A percentile compares a stretch with the other conserved stretches of the same genome.
Evolutionary conservation across 1,140 invertebrate genomes (phyloP).

Genomic region (Medauroidea extradentata): DNA sequence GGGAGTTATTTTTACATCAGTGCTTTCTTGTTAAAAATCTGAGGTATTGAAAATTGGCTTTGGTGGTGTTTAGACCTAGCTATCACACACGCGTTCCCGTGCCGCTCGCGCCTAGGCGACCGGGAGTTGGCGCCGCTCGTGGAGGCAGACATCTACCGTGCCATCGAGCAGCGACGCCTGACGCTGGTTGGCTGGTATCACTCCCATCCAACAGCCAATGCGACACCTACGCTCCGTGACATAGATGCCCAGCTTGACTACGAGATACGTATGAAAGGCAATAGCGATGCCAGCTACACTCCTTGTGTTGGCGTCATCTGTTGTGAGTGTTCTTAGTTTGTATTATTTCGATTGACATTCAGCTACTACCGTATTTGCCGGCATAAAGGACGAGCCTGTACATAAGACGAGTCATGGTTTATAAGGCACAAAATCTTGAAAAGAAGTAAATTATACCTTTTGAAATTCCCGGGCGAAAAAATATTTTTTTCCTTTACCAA

Average conservation of each 20-base stretch:
- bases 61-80: too few species aligned
- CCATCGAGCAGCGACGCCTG: slow-evolving; percentile 75
- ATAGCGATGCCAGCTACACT: slow-evolving; percentile 81
- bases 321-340: slow-evolving; percentile 64
- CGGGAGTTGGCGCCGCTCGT: slow-evolving; percentile 64
- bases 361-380: too few species aligned
- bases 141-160: slow-evolving; percentile 74
- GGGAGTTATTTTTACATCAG: too few species aligned
- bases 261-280: slow-evolving; percentile 90
- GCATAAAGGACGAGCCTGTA: too few species aligned
- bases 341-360: too few species aligned
- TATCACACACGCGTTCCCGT: slow-evolving; percentile 86
- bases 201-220: slow-evolving; percentile 85
- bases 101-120: slow-evolving; percentile 74
- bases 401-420: too few species aligned
- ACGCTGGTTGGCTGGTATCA: slow-evolving; percentile 93
- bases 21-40: too few species aligned
- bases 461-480: too few species aligned
- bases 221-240: slow-evolving; percentile 84
- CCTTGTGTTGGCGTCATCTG: slow-evolving; percentile 91
- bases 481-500: too few species aligned
- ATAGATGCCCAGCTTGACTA: slow-evolving; percentile 91
- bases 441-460: too few species aligned
- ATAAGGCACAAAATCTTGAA: too few species aligned
- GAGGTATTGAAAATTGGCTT: too few species aligned